Evolutionary conservation across 2,888 invertebrate genomes (phyloP).

Genomic region (Meganola albula): DNA sequence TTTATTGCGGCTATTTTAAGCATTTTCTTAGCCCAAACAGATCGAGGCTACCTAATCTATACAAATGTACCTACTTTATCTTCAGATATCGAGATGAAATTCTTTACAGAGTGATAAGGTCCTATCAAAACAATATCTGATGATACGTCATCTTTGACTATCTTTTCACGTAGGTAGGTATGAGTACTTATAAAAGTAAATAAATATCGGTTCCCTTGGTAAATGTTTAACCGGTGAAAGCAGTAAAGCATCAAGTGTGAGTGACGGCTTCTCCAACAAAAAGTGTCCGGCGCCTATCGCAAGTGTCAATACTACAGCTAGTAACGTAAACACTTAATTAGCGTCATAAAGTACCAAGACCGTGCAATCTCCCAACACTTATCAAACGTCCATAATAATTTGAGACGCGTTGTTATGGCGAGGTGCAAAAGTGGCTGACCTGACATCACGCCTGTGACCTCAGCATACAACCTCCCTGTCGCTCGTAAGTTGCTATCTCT

Average conservation of each 20-base stretch:
- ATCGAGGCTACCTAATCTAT: constrained; percentile 30
- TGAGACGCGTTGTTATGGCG: constrained; percentile 78
- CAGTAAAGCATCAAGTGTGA: constrained; percentile 39
- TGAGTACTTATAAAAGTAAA: too few species aligned
- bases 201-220: constrained; percentile 38
- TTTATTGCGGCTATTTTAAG: constrained; percentile 59
- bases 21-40: constrained; percentile 50
- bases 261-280: constrained; percentile 48
- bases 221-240: constrained; percentile 41
- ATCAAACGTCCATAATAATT: constrained; percentile 79
- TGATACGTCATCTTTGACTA: constrained; percentile 26
- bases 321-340: constrained; percentile 72
- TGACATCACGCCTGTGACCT: constrained; percentile 79
- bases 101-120: constrained; percentile 33
- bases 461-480: constrained; percentile 51
- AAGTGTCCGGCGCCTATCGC: constrained; percentile 30
- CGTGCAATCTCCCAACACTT: constrained; percentile 73
- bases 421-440: constrained; percentile 79
- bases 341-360: constrained; percentile 72
- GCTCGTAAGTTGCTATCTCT: constrained; percentile 44
- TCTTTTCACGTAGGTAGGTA: constrained; percentile 24
- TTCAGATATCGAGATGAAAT: constrained; percentile 43
- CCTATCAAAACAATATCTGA: constrained; percentile 29
- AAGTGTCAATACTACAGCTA: constrained; percentile 48
- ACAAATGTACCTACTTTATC: constrained; percentile 50